These are phyloP conservation scores for Anodontia alba DNA, from an alignment of 2,888 invertebrate genomes.

Conservation along the genomic window DNA sequence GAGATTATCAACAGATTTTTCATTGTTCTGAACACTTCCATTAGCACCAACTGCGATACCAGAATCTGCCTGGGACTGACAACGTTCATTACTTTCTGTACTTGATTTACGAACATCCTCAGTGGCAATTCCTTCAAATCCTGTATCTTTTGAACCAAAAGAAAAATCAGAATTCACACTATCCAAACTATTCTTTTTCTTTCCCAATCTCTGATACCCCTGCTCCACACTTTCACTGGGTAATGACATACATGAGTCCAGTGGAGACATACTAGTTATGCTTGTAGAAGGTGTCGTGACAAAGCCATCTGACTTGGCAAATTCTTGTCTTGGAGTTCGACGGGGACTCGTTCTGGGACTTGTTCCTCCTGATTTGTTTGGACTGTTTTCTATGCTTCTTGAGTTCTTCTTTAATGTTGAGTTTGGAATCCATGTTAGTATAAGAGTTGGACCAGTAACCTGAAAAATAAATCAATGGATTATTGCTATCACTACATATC, in stretches of 20 bases:
- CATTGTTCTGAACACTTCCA: conserved; percentile 75
- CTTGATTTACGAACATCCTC: conserved; percentile 68
- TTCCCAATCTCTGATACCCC: conserved; percentile 37
- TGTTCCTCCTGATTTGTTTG: conserved; percentile 73
- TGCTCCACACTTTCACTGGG: conserved; percentile 58
- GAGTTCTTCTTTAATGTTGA: conserved; percentile 94
- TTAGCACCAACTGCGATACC: conserved; percentile 68
- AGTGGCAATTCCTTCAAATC: conserved; percentile 60
- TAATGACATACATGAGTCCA: conserved; percentile 66
- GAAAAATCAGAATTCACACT: conserved; percentile 74
- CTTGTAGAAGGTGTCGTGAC: conserved; percentile 70
- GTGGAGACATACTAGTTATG: conserved; percentile 61
- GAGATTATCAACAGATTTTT: conserved; percentile 63
- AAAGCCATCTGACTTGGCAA: conserved; percentile 69
- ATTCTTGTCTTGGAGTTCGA: conserved; percentile 77
- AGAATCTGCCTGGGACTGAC: conserved; percentile 73
- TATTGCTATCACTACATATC: no score
- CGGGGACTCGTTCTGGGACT: conserved; percentile 78
- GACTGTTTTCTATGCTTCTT: conserved; percentile 83
- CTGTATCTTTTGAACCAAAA: conserved; percentile 67
- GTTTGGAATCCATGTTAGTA: conserved; percentile 98
- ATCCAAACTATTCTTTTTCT: conserved; percentile 64
- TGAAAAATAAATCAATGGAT: conserved; percentile 66
- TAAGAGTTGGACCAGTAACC: conserved; percentile 89
- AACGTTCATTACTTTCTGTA: conserved; percentile 59